Evolutionary conservation across 2,113 vertebrate genomes (phyloP).

Genomic region (Hylia prasina): DNA sequence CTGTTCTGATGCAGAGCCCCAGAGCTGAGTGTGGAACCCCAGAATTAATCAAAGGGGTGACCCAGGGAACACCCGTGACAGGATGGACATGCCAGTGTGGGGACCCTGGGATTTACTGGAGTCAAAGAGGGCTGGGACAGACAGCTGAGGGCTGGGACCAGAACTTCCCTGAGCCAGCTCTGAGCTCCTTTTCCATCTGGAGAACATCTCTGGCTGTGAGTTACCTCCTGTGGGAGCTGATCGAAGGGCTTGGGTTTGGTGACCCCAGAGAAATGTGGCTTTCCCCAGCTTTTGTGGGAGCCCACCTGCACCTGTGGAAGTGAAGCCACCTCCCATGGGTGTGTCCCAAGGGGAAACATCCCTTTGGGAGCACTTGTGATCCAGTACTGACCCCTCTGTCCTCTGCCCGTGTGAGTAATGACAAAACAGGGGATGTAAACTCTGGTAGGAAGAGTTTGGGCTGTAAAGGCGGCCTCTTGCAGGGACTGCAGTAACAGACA

Average conservation of each 20-base stretch:
- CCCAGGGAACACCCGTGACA: background rate
- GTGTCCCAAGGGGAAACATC: background rate
- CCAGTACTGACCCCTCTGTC: background rate
- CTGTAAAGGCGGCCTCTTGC: accelerated
- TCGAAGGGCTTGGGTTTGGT: background rate
- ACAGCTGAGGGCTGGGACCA: background rate
- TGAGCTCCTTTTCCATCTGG: accelerated
- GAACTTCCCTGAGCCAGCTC: background rate
- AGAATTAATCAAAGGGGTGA: background rate
- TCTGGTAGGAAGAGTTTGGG: background rate
- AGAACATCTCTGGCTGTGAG: background rate
- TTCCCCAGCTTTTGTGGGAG: background rate
- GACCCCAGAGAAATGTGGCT: background rate
- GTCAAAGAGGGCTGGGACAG: background rate
- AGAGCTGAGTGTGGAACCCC: background rate
- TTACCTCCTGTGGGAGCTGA: background rate
- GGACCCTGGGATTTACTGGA: background rate
- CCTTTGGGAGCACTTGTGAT: background rate
- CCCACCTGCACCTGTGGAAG: background rate
- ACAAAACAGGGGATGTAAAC: background rate
- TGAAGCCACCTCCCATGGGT: background rate
- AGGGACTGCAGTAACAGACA: background rate
- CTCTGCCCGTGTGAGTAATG: accelerated
- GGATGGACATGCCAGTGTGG: accelerated
- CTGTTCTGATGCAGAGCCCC: background rate